Conservation (phyloP, 2,113 vertebrate species). For the Eira barbara region DNA sequence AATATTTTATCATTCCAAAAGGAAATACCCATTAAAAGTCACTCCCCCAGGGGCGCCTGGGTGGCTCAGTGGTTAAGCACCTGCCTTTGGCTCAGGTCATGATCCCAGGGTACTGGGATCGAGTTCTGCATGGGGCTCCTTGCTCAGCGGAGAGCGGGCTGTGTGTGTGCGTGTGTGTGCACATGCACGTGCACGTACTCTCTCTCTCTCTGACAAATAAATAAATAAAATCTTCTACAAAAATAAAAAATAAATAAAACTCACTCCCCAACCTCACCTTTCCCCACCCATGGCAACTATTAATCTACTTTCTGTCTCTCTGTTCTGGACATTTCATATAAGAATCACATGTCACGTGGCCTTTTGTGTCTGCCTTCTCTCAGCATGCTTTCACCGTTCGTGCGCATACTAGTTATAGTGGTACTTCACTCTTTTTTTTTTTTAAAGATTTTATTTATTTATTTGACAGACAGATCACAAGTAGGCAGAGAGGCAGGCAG, state of each 20-base stretch:
- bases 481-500: too few relatives aligned
- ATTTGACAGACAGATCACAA: too few relatives aligned
- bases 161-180: too few relatives aligned
- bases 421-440: background rate
- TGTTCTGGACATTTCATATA: background rate
- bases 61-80: too few relatives aligned
- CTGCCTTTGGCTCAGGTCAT: too few relatives aligned
- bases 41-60: too few relatives aligned
- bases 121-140: too few relatives aligned
- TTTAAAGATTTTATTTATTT: too few relatives aligned
- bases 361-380: background rate
- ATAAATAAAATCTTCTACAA: too few relatives aligned
- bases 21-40: background rate
- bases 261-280: background rate
- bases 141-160: too few relatives aligned
- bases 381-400: background rate
- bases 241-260: background rate
- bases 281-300: background rate
- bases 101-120: too few relatives aligned
- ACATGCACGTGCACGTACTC: fast-evolving
- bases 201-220: too few relatives aligned
- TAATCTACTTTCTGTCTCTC: background rate
- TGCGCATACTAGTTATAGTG: background rate
- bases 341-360: background rate
- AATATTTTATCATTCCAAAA: background rate